Conservation (phyloP, 1,140 invertebrate genomes). For the Polypedilum pembai region DNA sequence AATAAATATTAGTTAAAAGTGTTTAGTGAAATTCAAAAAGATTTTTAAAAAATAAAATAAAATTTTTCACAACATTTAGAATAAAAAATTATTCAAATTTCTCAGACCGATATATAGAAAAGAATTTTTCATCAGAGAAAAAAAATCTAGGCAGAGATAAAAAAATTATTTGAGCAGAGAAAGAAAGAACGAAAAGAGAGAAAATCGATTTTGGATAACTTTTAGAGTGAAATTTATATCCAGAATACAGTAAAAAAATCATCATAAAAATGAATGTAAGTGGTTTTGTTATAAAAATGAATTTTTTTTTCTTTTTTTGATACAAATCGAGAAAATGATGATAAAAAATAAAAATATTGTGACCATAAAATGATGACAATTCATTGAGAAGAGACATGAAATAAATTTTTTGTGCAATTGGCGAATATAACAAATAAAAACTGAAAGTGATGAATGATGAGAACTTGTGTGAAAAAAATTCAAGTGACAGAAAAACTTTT, state of each 20-base stretch:
- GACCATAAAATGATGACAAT: neutral
- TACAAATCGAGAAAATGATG: neutral
- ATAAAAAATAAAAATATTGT: neutral
- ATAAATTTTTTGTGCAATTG: no score
- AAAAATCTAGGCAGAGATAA: conserved; percentile 18
- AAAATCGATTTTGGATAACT: conserved; percentile 13
- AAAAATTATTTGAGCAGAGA: conserved; percentile 12
- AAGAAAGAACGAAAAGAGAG: conserved; percentile 8
- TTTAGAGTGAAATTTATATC: conserved; percentile 14
- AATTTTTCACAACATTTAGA: neutral
- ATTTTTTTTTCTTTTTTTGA: neutral
- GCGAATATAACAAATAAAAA: no score
- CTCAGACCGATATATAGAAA: neutral
- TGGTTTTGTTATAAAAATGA: conserved; percentile 19
- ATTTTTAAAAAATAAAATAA: neutral
- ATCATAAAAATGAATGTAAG: conserved; percentile 19
- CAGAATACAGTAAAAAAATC: conserved; percentile 18
- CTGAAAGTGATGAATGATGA: no score
- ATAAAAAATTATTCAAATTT: neutral
- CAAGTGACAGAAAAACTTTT: no score
- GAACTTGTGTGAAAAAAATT: no score
- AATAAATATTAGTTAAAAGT: conserved; percentile 14
- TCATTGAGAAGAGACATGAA: neutral
- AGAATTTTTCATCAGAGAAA: neutral
- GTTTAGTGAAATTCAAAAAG: neutral